These are phyloP conservation scores for Carterocephalus palaemon DNA, from an alignment of 2,888 invertebrate species.

Conservation along the genomic window DNA sequence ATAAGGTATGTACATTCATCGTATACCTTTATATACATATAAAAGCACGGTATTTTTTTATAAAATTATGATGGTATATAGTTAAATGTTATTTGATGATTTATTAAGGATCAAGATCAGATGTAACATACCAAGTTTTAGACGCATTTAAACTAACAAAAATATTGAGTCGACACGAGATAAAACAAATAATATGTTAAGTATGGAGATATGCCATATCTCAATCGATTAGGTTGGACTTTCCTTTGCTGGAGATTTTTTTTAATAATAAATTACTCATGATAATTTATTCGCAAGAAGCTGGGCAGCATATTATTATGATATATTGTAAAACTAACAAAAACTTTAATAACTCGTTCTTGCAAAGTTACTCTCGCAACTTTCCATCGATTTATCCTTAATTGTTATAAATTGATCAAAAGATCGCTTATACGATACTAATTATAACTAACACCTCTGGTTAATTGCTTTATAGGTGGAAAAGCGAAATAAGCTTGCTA, in stretches of 20 bases:
- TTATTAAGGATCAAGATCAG: slow-evolving; percentile 10
- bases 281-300: no score
- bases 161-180: not conserved
- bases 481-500: slow-evolving; percentile 22
- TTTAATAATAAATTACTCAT: no score
- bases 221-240: no score
- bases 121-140: slow-evolving; percentile 13
- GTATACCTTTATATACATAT: no score
- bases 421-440: slow-evolving; percentile 3
- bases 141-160: no score
- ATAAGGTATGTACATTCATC: slow-evolving; percentile 32
- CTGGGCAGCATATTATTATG: no score
- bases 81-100: no score
- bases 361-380: slow-evolving; percentile 34
- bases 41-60: no score
- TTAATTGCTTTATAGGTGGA: slow-evolving; percentile 15
- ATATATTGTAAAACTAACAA: slow-evolving; percentile 16
- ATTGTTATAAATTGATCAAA: slow-evolving; percentile 26
- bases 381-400: slow-evolving; percentile 37
- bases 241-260: no score
- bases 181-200: slow-evolving; percentile 6
- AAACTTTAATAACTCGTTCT: slow-evolving; percentile 27
- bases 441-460: slow-evolving; percentile 1
- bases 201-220: no score
- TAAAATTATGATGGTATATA: no score